Conservation (phyloP, 2,797 vertebrate genomes). For the Xerus rutilus region DNA sequence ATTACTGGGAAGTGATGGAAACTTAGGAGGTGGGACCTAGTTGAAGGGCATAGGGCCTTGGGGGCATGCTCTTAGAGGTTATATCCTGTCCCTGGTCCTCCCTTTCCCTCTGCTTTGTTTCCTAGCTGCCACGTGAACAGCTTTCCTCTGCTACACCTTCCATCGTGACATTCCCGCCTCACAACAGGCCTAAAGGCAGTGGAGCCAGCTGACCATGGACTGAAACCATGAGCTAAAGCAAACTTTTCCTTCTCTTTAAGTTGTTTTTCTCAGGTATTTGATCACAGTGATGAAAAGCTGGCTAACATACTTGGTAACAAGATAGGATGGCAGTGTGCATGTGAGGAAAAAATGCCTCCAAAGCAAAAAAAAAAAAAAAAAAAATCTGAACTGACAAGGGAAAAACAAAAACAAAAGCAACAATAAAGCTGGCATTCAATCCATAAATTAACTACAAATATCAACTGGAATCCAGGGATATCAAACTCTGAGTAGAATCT, state of each 20-base stretch:
- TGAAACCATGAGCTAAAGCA: background rate
- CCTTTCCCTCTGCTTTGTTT: background rate
- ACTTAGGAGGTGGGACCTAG: background rate
- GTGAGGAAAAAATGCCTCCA: background rate
- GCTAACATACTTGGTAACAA: background rate
- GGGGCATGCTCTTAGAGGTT: background rate
- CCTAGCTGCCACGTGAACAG: background rate
- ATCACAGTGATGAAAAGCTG: background rate
- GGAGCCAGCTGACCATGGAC: background rate
- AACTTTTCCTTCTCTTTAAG: background rate
- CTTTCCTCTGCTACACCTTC: background rate
- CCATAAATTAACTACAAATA: background rate
- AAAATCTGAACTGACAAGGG: background rate
- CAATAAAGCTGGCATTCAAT: background rate
- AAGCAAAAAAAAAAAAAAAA: conserved; percentile 14
- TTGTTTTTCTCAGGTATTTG: background rate
- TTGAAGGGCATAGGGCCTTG: background rate
- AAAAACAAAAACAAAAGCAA: background rate
- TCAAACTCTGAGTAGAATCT: background rate
- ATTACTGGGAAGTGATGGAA: background rate
- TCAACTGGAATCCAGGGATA: background rate
- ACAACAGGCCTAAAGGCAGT: background rate
- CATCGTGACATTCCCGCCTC: background rate
- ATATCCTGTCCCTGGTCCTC: background rate
- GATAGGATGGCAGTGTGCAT: background rate